Conservation (phyloP, 92 coral and sea anemone genomes). For the Epizoanthus ramosus region DNA sequence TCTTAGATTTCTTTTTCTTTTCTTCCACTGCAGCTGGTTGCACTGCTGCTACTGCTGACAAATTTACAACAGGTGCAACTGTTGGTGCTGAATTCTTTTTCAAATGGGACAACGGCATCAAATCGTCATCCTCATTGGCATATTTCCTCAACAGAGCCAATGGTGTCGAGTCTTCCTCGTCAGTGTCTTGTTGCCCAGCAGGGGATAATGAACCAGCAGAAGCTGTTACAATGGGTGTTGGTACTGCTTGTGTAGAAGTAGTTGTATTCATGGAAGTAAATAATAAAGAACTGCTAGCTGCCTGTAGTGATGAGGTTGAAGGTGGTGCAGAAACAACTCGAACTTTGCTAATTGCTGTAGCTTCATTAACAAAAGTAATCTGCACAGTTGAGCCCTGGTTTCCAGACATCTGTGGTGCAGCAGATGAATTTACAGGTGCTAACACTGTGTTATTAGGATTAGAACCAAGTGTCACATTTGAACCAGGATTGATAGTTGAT, state of each 20-base stretch:
- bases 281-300: background rate
- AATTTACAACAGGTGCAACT: background rate
- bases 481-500: background rate
- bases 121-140: conserved; percentile 22
- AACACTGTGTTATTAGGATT: background rate
- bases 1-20: conserved; percentile 24
- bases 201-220: background rate
- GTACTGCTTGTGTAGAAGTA: conserved; percentile 26
- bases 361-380: conserved; percentile 32
- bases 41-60: background rate
- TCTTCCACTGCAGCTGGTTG: conserved; percentile 1
- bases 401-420: background rate
- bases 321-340: conserved; percentile 22
- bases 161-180: conserved; percentile 38
- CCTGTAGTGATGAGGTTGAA: conserved; percentile 7
- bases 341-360: conserved; percentile 44
- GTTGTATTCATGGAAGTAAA: conserved; percentile 32
- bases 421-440: background rate
- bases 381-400: conserved; percentile 24
- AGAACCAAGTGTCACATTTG: conserved; percentile 9
- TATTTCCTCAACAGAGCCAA: conserved; percentile 26
- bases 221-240: conserved; percentile 38
- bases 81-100: conserved; percentile 10
- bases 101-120: conserved; percentile 37
- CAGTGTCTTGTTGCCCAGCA: background rate